phyloP scores from a whole-genome alignment of 2,113 vertebrate species.

The Gadus macrocephalus region DNA sequence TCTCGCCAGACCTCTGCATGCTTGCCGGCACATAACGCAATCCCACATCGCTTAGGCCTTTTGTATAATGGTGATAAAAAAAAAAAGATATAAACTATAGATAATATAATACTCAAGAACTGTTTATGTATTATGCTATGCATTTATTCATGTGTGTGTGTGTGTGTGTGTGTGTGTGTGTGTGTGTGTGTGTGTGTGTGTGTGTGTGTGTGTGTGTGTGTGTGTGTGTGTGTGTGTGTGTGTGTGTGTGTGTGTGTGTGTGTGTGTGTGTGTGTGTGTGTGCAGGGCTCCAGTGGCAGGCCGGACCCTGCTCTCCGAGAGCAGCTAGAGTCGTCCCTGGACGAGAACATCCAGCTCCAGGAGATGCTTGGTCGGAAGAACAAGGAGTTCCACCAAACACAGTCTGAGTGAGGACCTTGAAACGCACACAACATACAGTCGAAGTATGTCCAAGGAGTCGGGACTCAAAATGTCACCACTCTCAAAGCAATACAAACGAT shows the following conservation, averaged over 20 bases:
- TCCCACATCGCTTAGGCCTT: too few relatives aligned
- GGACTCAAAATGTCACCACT: too few relatives aligned
- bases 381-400: conserved; percentile 76
- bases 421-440: conserved; percentile 7
- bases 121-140: conserved; percentile 12
- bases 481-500: too few relatives aligned
- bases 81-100: not conserved
- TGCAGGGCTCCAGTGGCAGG: conserved; percentile 58
- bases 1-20: conserved; percentile 33
- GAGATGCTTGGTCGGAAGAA: conserved; percentile 75
- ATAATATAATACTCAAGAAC: not conserved
- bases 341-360: conserved; percentile 76
- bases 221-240: too few relatives aligned
- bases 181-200: too few relatives aligned
- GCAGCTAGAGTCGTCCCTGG: conserved; percentile 75
- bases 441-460: too few relatives aligned
- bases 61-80: not conserved
- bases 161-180: too few relatives aligned
- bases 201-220: too few relatives aligned
- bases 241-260: conserved; percentile 32
- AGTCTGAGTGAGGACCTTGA: conserved; percentile 76
- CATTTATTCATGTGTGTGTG: not conserved
- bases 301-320: conserved; percentile 66
- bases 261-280: conserved; percentile 44
- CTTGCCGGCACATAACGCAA: conserved; percentile 29